Conservation (phyloP, 2,888 invertebrate species). For the Pterostichus madidus region DNA sequence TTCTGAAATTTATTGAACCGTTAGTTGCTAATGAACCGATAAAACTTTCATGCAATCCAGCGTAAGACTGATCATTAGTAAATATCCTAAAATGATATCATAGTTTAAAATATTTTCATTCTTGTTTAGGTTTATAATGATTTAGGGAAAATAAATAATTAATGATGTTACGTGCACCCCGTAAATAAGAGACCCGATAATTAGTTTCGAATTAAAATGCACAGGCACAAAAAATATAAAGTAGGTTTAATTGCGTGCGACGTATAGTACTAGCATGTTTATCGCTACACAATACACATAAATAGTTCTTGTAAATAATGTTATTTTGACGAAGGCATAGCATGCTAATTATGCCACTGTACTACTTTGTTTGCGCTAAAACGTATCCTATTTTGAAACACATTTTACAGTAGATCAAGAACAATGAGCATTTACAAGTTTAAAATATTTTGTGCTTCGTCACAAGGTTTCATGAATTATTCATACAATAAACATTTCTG, state of each 20-base stretch:
- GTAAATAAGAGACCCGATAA: neutral
- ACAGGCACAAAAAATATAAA: no score
- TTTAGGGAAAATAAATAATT: no score
- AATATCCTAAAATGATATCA: neutral
- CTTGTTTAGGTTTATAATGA: no score
- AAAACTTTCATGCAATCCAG: no score
- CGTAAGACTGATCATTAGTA: slow-evolving; percentile 11
- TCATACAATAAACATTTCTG: slow-evolving; percentile 21
- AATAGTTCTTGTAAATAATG: neutral
- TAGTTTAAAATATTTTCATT: no score
- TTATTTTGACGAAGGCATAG: neutral
- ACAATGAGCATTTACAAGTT: slow-evolving; percentile 7
- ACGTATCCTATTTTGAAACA: neutral
- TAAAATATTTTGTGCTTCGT: slow-evolving; percentile 26
- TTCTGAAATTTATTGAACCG: no score
- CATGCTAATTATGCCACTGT: slow-evolving; percentile 8
- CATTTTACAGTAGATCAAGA: neutral
- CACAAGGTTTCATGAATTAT: slow-evolving; percentile 19
- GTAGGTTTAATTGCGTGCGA: no score
- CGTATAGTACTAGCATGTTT: neutral
- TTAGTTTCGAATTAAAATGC: neutral
- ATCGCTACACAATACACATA: slow-evolving; percentile 2
- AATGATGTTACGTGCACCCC: neutral
- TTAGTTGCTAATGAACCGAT: no score
- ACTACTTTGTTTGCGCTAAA: slow-evolving; percentile 21